Evolutionary conservation across 2,888 invertebrate species (phyloP).

Genomic region (Harpalus rufipes): DNA sequence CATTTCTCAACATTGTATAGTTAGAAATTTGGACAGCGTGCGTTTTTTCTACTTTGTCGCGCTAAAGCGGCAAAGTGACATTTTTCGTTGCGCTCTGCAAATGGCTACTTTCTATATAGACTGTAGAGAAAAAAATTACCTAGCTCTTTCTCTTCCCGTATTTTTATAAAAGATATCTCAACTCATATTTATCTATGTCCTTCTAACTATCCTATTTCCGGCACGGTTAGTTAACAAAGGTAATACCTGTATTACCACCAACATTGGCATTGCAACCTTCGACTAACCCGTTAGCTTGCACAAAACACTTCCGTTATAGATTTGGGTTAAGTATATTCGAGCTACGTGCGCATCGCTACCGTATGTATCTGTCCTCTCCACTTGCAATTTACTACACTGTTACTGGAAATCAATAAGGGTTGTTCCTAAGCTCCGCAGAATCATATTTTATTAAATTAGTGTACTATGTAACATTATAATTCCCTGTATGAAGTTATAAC

Average conservation of each 20-base stretch:
- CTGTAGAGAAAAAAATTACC: no score
- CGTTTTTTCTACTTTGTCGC: no score
- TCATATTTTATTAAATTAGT: conserved; percentile 17
- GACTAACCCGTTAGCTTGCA: conserved; percentile 25
- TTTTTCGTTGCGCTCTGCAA: no score
- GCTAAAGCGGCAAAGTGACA: no score
- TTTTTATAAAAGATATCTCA: no score
- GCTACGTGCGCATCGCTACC: conserved; percentile 57
- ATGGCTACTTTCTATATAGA: no score
- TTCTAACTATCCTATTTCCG: conserved; percentile 9
- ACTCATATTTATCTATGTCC: not conserved
- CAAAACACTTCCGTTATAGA: conserved; percentile 55
- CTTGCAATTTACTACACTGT: conserved; percentile 53
- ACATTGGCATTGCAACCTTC: not conserved
- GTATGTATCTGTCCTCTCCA: conserved; percentile 51
- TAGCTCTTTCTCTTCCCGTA: no score
- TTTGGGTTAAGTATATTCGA: conserved; percentile 51
- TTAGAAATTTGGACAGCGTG: no score
- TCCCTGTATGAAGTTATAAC: not conserved
- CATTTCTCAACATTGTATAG: no score
- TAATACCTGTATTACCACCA: conserved; percentile 1
- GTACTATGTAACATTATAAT: conserved; percentile 12
- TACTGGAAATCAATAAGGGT: conserved; percentile 47
- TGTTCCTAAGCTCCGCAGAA: not conserved
- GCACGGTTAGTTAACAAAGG: conserved; percentile 22